A percentile compares a stretch with the other conserved stretches of the same genome.
Evolutionary conservation across 1,140 invertebrate species (phyloP).

Genomic region (Drosophila lacteicornis): DNA sequence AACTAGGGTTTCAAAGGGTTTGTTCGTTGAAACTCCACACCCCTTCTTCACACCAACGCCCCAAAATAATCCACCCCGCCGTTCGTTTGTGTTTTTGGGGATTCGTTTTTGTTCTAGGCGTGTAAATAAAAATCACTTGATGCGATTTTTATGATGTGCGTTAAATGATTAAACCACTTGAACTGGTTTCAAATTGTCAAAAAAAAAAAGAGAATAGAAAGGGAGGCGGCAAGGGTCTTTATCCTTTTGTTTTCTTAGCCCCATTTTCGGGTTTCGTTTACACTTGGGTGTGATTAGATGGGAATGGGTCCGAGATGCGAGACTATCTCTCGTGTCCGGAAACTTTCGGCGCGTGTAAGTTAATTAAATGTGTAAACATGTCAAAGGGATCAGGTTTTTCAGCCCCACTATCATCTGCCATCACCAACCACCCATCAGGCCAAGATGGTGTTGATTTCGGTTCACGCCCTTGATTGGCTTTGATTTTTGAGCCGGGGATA

Average conservation of each 20-base stretch:
- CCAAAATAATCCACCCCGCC: not conserved
- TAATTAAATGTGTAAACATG: slow-evolving; percentile 83
- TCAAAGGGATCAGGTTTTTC: slow-evolving; percentile 63
- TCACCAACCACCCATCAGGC: slow-evolving; percentile 6
- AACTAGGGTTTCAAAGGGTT: slow-evolving; percentile 70
- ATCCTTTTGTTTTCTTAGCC: slow-evolving; percentile 65
- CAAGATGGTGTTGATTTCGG: slow-evolving; percentile 71
- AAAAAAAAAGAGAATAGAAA: slow-evolving; percentile 25
- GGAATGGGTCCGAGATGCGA: slow-evolving; percentile 12
- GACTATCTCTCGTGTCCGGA: slow-evolving; percentile 53
- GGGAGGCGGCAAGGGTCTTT: slow-evolving; percentile 40
- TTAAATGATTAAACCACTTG: slow-evolving; percentile 84
- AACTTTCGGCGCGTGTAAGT: slow-evolving; percentile 77
- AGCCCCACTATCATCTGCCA: slow-evolving; percentile 20
- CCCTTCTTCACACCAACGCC: slow-evolving; percentile 1
- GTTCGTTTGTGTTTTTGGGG: slow-evolving; percentile 18
- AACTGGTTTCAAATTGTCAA: slow-evolving; percentile 81
- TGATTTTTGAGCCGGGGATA: slow-evolving; percentile 56
- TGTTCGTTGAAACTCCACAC: slow-evolving; percentile 13
- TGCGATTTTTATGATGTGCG: slow-evolving; percentile 82
- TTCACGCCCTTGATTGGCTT: slow-evolving; percentile 67
- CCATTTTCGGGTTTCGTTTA: slow-evolving; percentile 60
- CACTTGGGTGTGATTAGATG: slow-evolving; percentile 54
- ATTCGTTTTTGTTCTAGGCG: slow-evolving; percentile 56
- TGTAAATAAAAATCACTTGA: slow-evolving; percentile 83